A percentile compares a stretch with the other conserved stretches of the same genome.
Conservation (phyloP, 2,113 vertebrate species). For the Eulemur macaco region DNA sequence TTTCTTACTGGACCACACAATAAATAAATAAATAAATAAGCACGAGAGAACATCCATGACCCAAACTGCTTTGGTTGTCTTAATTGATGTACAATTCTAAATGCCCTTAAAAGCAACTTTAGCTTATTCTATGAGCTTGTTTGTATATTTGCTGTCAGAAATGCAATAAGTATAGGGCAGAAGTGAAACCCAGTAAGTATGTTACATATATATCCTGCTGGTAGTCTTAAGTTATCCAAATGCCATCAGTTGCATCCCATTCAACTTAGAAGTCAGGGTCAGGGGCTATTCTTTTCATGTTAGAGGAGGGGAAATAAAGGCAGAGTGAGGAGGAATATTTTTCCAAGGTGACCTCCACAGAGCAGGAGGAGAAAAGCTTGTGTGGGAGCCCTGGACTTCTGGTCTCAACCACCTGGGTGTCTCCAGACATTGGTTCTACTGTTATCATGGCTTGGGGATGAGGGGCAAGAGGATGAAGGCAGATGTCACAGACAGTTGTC, state of each 20-base stretch:
- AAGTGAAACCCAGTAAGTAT: neutral
- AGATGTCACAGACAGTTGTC: slow-evolving; percentile 43
- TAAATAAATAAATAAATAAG: no score
- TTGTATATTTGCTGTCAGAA: neutral
- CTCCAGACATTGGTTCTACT: neutral
- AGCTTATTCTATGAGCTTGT: neutral
- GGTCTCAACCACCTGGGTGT: neutral
- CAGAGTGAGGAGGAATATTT: neutral
- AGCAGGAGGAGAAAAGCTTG: neutral
- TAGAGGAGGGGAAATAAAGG: neutral
- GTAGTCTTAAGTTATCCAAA: neutral
- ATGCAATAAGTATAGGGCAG: neutral
- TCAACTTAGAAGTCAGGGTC: neutral
- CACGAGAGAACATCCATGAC: rapidly evolving
- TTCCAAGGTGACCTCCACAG: neutral
- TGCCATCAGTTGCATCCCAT: neutral
- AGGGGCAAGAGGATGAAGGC: neutral
- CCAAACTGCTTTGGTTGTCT: neutral
- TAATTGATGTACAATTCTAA: neutral
- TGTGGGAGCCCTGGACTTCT: neutral
- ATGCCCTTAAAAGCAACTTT: neutral
- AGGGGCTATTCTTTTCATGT: neutral
- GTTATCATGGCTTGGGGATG: neutral
- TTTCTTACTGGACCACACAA: neutral
- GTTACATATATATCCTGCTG: no score